Evolutionary conservation across 2,797 vertebrate species (phyloP), one percentile per base, ranked within the genome.

Genomic region (Halcyon smyrnensis): DNA sequence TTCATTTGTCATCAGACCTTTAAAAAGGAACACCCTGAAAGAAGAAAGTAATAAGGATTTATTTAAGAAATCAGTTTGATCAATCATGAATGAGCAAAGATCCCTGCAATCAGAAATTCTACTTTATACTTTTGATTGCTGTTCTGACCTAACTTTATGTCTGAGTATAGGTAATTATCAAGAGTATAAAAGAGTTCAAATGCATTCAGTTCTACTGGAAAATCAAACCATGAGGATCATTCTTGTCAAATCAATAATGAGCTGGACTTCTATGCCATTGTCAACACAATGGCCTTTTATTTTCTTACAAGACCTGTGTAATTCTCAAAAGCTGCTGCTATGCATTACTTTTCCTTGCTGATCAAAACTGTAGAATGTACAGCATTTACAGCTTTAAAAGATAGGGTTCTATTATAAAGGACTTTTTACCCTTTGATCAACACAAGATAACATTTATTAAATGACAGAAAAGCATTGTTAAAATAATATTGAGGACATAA

Each of bases 181-280:
- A 62, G 64, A 91, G 11, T 41, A 73, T 53, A 76, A 90, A 87
- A 77, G 59, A 67, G 36, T 84, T 96, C 76, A 96, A 86, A 90
- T 64, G 25, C 48, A 90, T 91, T 93, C 45, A 45, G 18, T 62
- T 74, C 50, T 79, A 86, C 73, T 95, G 71, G 70, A 96, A 97
- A 95, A 95, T 93, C 89, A 96, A 95, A 89, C 28, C 46, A 77
- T 45, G 39, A 92, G 75, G 77, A 89, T 83, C 74, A 67, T 81
- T 95, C 56, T 82, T 91, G 43, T 78, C 24, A 89, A 93, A 96
- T 95, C 92, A 91, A 93, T 97, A 95, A 57, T 36, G 34, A 87
- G 34, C n/a, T 94, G 82, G 74, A 91, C 43, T 90, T 96, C 41
- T 71, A 54, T 69, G 39, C 48, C 45, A 57, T 92, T 96, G 69